Percentiles rank a stretch among this genome's conserved stretches.
Evolutionary conservation across 92 coral and sea anemone species (phyloP).

Genomic region (Porites rus): DNA sequence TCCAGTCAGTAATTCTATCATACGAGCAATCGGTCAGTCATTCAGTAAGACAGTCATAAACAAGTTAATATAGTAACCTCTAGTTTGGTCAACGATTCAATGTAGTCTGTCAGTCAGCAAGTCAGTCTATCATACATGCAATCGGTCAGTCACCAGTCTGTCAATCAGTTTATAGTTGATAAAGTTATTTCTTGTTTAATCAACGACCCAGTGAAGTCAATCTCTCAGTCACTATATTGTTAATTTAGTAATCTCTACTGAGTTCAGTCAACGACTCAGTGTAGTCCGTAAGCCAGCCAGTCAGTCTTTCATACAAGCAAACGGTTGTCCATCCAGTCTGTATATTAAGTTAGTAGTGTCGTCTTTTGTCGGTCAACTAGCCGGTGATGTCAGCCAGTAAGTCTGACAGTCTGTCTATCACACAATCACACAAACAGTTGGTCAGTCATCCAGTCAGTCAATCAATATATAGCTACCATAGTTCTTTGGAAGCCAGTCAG

Average conservation of each 20-base stretch:
- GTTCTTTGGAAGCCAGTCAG: no score
- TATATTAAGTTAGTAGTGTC: no score
- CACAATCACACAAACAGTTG: no score
- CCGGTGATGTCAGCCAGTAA: not conserved
- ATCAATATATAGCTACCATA: no score
- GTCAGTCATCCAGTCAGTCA: no score
- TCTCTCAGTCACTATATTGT: not conserved
- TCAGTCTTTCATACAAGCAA: not conserved
- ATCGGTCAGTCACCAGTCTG: constrained; percentile 4
- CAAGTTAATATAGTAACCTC: no score
- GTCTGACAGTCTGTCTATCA: no score
- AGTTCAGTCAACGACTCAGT: not conserved
- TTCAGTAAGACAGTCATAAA: no score
- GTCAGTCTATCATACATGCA: not conserved
- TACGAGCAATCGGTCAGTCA: no score
- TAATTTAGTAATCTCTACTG: constrained; percentile 25
- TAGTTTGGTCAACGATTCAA: not conserved
- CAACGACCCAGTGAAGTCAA: not conserved
- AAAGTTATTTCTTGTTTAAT: not conserved
- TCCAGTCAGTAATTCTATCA: not conserved
- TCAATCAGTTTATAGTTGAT: not conserved
- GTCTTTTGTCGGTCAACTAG: not conserved
- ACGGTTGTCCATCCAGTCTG: not conserved
- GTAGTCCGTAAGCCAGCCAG: not conserved
- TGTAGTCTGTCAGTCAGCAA: not conserved